Evolutionary conservation across 2,888 invertebrate genomes (phyloP), one percentile per base, ranked within the genome.

Genomic region (Drosophila borborema): DNA sequence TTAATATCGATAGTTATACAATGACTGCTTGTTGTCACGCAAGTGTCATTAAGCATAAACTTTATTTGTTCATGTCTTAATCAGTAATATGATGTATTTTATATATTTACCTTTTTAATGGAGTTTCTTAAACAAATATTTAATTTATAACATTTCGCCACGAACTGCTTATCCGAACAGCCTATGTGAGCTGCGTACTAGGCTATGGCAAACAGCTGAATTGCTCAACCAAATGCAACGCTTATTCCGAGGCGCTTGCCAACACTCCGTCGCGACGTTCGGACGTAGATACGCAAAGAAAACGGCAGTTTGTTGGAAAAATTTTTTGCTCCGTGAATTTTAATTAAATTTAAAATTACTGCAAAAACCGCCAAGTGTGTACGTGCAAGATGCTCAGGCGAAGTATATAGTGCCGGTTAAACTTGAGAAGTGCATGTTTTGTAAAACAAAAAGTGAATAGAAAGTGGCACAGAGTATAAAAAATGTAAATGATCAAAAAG

Each of bases 401-500:
- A 40, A 61, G 40, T 64, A 28, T 62, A 70, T 55, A 20, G 66
- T 71, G 70, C 78, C 74, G 74, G 78, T 64, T 81, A 46, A 36
- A 72, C 38, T 31, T 62, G 64, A 55, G 40, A 66, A 64, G 64
- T 77, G 74, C 56, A 70, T 70, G 48, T 67, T 72, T 70, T 14
- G 41, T 48, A 23, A 40, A 64, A 56, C 54, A 20, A 34, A 60
- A 49, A 20, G 70, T 73, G 80, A 82, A 82, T 77, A 82, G 81
- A 82, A 82, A 81, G 81, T 81, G 74, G 77, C 80, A 80, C 80
- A 81, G 48, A 63, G 65, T 72, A 64, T 53, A 71, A 65, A 46
- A 80, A 82, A 82, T 80, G 82, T 81, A 82, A 81, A 82, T 81
- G 71, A 75, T 80, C 72, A 81, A 80, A 80, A 71, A 67, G 66